Evolutionary conservation across 2,797 vertebrate genomes (phyloP).

Genomic region (Lutra lutra): DNA sequence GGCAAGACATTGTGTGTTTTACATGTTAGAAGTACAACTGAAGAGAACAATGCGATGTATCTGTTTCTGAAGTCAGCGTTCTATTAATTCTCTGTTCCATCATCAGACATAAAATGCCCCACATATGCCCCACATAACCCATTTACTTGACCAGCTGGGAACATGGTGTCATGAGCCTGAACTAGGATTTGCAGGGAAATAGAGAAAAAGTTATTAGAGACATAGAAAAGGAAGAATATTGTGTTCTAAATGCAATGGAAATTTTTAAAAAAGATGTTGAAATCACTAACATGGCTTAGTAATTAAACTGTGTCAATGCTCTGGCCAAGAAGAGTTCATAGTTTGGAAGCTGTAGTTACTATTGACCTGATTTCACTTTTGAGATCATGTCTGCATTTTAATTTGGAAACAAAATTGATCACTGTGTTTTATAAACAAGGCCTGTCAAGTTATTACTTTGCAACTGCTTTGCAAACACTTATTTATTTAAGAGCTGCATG

Average conservation of each 20-base stretch:
- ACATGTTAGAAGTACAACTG: slow-evolving; percentile 65
- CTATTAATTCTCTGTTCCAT: slow-evolving; percentile 70
- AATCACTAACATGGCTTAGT: slow-evolving; percentile 76
- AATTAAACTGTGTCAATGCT: slow-evolving; percentile 81
- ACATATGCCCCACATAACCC: slow-evolving; percentile 43
- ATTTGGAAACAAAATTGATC: slow-evolving; percentile 82
- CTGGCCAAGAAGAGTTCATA: slow-evolving; percentile 77
- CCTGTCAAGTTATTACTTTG: slow-evolving; percentile 66
- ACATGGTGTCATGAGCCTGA: slow-evolving; percentile 68
- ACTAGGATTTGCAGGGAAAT: slow-evolving; percentile 51
- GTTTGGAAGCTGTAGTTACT: slow-evolving; percentile 79
- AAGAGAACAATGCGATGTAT: slow-evolving; percentile 58
- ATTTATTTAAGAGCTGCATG: slow-evolving; percentile 58
- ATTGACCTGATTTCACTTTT: slow-evolving; percentile 83
- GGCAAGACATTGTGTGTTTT: slow-evolving; percentile 54
- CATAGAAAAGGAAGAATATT: slow-evolving; percentile 48
- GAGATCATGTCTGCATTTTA: slow-evolving; percentile 79
- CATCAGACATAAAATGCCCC: slow-evolving; percentile 72
- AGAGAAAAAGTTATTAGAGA: slow-evolving; percentile 59
- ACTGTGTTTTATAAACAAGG: slow-evolving; percentile 67
- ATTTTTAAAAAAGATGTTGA: slow-evolving; percentile 66
- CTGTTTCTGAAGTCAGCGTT: slow-evolving; percentile 73
- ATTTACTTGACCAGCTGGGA: slow-evolving; percentile 68
- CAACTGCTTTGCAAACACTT: slow-evolving; percentile 72
- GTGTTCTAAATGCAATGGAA: slow-evolving; percentile 69